Evolutionary conservation across 2,113 vertebrate genomes (phyloP), one percentile per base, ranked within the genome.

Genomic region (Orycteropus afer): DNA sequence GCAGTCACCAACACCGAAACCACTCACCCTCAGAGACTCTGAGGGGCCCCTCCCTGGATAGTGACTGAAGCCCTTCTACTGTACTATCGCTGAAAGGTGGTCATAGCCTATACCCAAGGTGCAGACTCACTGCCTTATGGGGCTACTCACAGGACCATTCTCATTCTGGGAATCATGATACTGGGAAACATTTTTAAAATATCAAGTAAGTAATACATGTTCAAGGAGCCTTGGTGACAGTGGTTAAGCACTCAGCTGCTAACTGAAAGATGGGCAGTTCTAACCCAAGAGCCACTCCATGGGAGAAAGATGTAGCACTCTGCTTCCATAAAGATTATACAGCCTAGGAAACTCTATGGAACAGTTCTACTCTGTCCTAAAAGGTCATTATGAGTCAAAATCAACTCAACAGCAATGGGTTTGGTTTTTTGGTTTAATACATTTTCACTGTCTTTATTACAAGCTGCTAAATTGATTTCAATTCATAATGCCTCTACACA

Each of bases 71-170:
- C 13, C n/a, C 40, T 87, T 22, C 42, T 40, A 5, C n/a, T 37
- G 2, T 2, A 20, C 0, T 7, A 2, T 0, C 18, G 40, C 22
- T 12, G 23, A 63, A 51, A 25, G 61, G 61, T 17, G 13, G n/a
- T 53, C 23, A 7, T 2, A 29, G 65, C 45, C 40, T 76, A 42
- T 29, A 5, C 32, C 37, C 55, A n/a, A 27, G 8, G 22, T 59
- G 25, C 27, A 42, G 55, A 11, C 49, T 51, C 25, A 37, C 11
- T 18, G 10, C 34, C 10, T 77, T 51, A 40, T 0, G 69, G 11
- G 78, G 79, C 55, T 51, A 49, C 45, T 59, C 2, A 5, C 7
- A n/a, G 55, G 57, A 42, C 88, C 71, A 51, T 63, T 69, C 45
- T 42, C 51, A 42, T 76, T 92, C 14, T 67, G 53, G 29, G 77